These are phyloP conservation scores for Phodopus roborovskii DNA, from an alignment of 2,113 vertebrate genomes.

Conservation along the genomic window DNA sequence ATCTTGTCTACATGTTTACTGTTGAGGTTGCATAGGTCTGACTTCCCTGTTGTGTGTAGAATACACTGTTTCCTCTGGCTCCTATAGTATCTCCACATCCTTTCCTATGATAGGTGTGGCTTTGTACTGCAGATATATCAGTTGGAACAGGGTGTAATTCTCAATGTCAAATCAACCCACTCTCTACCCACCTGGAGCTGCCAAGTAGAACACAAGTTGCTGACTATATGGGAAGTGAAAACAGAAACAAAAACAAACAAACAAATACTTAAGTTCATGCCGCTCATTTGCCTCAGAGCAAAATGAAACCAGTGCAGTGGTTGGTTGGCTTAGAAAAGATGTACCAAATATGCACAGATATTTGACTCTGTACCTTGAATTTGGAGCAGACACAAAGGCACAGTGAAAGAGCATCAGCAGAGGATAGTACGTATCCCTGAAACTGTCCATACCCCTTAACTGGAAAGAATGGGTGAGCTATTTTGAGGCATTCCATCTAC, in stretches of 20 bases:
- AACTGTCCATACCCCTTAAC: neutral
- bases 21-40: neutral
- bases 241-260: neutral
- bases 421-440: neutral
- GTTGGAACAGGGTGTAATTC: neutral
- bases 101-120: neutral
- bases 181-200: rapidly evolving
- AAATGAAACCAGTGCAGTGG: neutral
- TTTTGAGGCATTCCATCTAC: neutral
- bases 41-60: neutral
- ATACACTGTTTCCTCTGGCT: neutral
- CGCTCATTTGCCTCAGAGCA: neutral
- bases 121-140: neutral
- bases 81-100: neutral
- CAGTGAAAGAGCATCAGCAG: neutral
- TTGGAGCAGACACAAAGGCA: neutral
- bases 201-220: neutral
- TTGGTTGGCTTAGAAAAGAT: too few species aligned
- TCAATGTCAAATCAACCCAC: neutral
- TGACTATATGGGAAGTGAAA: neutral
- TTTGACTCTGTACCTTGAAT: neutral
- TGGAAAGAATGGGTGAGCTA: neutral
- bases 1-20: neutral
- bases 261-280: neutral
- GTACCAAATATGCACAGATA: neutral